These are phyloP conservation scores for Griposia aprilina DNA, from an alignment of 2,888 invertebrate species.

Conservation along the genomic window DNA sequence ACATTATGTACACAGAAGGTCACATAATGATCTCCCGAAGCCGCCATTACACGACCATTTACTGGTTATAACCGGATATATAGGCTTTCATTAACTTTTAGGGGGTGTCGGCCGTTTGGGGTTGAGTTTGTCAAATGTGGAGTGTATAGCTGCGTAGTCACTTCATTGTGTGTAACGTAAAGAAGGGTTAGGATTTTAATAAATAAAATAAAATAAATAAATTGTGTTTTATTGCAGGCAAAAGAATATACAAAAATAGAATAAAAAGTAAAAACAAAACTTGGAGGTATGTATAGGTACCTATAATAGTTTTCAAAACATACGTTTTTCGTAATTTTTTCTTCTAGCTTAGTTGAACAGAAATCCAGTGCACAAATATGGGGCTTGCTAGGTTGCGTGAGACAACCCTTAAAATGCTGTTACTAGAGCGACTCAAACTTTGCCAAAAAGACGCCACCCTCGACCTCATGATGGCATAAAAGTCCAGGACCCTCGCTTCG, in stretches of 20 bases:
- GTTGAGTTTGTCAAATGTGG: slow-evolving; percentile 39
- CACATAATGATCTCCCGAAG: slow-evolving; percentile 69
- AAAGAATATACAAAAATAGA: too few relatives aligned
- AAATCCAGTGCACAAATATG: not conserved
- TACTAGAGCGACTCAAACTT: not conserved
- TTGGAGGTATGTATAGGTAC: too few relatives aligned
- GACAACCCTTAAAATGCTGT: too few relatives aligned
- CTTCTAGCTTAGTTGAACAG: not conserved
- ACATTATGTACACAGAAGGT: slow-evolving; percentile 54
- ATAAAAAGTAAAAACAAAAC: too few relatives aligned
- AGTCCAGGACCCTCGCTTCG: too few relatives aligned
- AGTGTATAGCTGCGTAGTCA: not conserved
- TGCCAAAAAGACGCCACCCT: not conserved
- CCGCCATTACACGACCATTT: slow-evolving; percentile 60
- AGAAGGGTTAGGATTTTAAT: not conserved
- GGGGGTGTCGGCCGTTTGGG: slow-evolving; percentile 59
- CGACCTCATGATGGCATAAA: too few relatives aligned
- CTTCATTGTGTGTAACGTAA: slow-evolving; percentile 16
- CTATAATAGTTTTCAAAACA: too few relatives aligned
- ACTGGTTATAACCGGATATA: slow-evolving; percentile 60
- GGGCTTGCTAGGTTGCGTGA: not conserved
- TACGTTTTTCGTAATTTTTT: not conserved
- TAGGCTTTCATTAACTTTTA: slow-evolving; percentile 70
- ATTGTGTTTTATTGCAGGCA: too few relatives aligned
- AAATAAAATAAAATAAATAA: not conserved